Evolutionary conservation across 2,888 invertebrate species (phyloP), one percentile per base, ranked within the genome.

Genomic region (Platerodrilus igneus): DNA sequence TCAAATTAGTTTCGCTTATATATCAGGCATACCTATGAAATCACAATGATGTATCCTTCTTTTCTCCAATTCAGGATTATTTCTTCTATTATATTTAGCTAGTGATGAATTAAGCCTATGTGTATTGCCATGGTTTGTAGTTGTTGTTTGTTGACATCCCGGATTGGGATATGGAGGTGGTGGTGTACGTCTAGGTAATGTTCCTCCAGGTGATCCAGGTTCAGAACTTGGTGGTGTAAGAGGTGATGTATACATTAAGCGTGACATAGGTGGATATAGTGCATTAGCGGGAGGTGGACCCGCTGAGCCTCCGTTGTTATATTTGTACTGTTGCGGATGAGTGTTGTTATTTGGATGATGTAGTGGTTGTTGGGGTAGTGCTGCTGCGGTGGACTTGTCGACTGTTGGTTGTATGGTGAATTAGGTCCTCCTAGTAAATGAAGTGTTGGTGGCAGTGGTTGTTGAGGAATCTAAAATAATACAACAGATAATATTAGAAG

Each of bases 51-150:
- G 95, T 58, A 95, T 93, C 62, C 96, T 74, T 55, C 95, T 75
- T 69, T 95, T 95, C 69, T 96, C 95, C 56, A 96, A 71, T 67
- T 96, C 95, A 1, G 95, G 95, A 72, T 96, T 96, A 70, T 95
- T 95, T 63, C 94, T 78, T 52, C 95, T 76, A 73, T 95, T 95
- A 72, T 91, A 94, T 63, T 86, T 89, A 49, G 77, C 48, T 58
- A 62, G 35, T 62, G 67, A 15, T 63, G 67, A 16, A 65, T 66
- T 48, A 37, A 61, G 52, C 11, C 58, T 50, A 38, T 58, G 52
- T 19, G 57, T 37, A 18, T 35, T 43, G 9, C 38, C 38, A 13
- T 38, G 43, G 25, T 53, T 51, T 25, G 58, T 48, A 55, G 63
- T 49, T 4, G 60, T 45, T 28, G 56, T 52, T 33, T 58, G 61